Base-by-base conservation (phyloP, 64 coral and sea anemone species). In the Actinia equina region DNA sequence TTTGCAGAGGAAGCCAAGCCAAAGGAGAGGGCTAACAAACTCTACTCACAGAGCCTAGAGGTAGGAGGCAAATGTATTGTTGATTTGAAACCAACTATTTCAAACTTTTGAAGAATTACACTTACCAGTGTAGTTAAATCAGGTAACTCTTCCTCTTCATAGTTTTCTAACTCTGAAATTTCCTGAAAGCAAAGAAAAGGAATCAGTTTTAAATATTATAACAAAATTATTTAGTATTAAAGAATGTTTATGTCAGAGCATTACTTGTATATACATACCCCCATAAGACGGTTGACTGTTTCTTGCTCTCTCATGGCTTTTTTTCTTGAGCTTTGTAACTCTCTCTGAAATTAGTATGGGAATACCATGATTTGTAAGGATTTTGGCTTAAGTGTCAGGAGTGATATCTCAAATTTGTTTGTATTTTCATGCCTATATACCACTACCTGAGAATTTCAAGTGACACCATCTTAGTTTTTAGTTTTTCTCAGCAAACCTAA, bases 61-160 rank as follows among this genome's bases (percentile, higher is more conserved):
- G 55, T 12, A n/a, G n/a, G 19, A 49, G 4, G 46, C 7, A 8
- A 25, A 6, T 74, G 37, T 23, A 25, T 17, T 74, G 12, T 25
- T 74, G 8, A 43, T 42, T 43, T 11, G 20, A 43, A 11, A 22
- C 13, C 7, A 30, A 77, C 46, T 49, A 49, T 49, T 4, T 37
- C 30, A 37, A 37, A 37, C 30, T 37, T 37, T 37, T 37, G 30
- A 37, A 37, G 30, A 30, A 16, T 19, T 2, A 43, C 1, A 82
- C 92, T 59, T 59, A 98, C 95, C 92, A 98, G 53, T 18, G 90
- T 94, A 46, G 95, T 98, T 23, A 98, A 88, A 85, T 98, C 95
- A 56, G 95, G 95, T 23, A 94, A 78, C 25, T 89, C 85, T 77
- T 94, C 93, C 52, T 94, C 95, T 77, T 98, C 93, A 86, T 80